phyloP scores from a whole-genome alignment of 2,797 vertebrate genomes.

The Leucoraja ocellata region DNA sequence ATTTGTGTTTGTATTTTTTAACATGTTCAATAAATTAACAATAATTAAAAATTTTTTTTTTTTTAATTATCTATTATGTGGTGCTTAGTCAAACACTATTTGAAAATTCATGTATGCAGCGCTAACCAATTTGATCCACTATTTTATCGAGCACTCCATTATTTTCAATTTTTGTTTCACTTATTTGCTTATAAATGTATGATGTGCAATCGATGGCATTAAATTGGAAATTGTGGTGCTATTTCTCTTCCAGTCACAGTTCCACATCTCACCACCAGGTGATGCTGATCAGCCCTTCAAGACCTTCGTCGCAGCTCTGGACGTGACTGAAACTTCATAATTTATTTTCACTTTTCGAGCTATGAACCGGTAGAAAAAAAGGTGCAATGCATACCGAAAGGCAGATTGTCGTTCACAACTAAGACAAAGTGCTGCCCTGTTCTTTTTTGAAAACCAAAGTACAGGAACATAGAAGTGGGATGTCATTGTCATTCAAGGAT shows the following conservation, averaged over 20 bases:
- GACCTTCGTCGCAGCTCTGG: not conserved
- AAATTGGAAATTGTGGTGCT: not conserved
- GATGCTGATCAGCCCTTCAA: not conserved
- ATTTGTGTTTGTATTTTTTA: no score
- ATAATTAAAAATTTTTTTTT: no score
- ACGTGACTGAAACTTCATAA: not conserved
- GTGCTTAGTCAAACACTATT: not conserved
- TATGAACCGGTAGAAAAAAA: not conserved
- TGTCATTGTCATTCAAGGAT: not conserved
- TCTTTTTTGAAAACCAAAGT: not conserved
- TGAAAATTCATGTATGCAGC: not conserved
- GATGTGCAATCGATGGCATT: not conserved
- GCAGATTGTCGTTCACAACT: not conserved
- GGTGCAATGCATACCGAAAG: not conserved
- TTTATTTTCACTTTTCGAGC: not conserved
- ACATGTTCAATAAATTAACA: no score
- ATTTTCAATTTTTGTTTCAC: no score
- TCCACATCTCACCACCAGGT: not conserved
- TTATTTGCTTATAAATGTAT: no score
- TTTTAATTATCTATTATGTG: not conserved
- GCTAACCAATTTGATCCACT: not conserved
- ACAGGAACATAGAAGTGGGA: no score
- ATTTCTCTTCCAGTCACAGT: not conserved
- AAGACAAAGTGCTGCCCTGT: not conserved
- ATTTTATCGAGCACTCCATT: no score